Base-by-base conservation (phyloP, 2,888 invertebrate species). In the Ferrisia virgata region DNA sequence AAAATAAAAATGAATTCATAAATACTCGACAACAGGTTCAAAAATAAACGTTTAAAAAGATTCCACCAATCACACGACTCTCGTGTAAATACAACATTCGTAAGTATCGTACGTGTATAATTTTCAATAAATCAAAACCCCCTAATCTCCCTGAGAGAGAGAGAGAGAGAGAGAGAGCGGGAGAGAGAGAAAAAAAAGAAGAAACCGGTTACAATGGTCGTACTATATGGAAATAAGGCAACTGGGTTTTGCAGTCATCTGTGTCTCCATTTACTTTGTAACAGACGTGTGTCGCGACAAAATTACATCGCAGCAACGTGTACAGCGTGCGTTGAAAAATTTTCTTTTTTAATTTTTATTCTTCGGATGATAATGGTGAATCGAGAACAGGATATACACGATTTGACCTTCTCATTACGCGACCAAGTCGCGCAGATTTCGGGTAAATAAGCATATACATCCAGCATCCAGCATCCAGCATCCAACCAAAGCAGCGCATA, bases 371-470 rank as follows among this genome's bases (percentile, higher is more conserved):
- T 33, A 72, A 72, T 72, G 3, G 72, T 18, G n/a, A 72, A 31
- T 33, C 33, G 72, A 72, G 72, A 72, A 72, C 72, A 72, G 72
- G 72, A 72, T 72, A 13, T 72, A 72, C 72, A 72, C 72, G 72
- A 72, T 33, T 72, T 72, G 72, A 72, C 72, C 72, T 72, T 33
- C 72, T 72, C 72, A 72, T 72, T 72, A 72, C 36, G 36, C 33
- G 58, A 4, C 58, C 53, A 11, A 28, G 11, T 22, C 58, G 58
- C 25, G 28, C 11, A 64, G 58, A 64, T 64, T 64, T 64, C 58
- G 58, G 58, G 47, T 47, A 47, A 47, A 18, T 3, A n/a, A n/a
- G n/a, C n/a, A n/a, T n/a, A n/a, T n/a, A n/a, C n/a, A n/a, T n/a
- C n/a, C n/a, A n/a, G 58, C 28, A 22, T 64, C 28, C 28, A 28